Percentiles rank a stretch among this genome's conserved stretches.
These are phyloP conservation scores for Sinocyclocheilus anophthalmus DNA, from an alignment of 2,113 vertebrate species.

Conservation along the genomic window DNA sequence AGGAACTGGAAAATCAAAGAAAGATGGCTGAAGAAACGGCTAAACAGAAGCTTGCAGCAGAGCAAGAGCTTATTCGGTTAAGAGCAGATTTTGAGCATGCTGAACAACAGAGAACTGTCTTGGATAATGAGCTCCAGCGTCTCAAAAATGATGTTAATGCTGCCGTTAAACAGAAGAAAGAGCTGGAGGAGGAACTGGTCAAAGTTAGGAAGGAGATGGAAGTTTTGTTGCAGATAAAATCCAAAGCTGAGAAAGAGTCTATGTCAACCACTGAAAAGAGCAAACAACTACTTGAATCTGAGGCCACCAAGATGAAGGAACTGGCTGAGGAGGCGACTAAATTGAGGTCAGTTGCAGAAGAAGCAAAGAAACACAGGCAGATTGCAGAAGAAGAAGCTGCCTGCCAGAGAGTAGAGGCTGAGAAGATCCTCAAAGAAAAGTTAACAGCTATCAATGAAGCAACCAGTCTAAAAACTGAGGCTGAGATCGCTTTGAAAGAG, in stretches of 20 bases:
- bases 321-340: constrained; percentile 90
- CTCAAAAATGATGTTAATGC: constrained; percentile 84
- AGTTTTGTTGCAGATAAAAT: constrained; percentile 83
- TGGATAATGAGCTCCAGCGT: constrained; percentile 89
- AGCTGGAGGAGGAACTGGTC: constrained; percentile 89
- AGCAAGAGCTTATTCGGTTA: constrained; percentile 92
- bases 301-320: constrained; percentile 88
- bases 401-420: constrained; percentile 86
- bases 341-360: constrained; percentile 85
- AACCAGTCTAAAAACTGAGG: constrained; percentile 86
- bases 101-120: constrained; percentile 87
- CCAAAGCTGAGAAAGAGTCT: constrained; percentile 83
- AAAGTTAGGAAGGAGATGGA: constrained; percentile 92
- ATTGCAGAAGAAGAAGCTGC: constrained; percentile 87
- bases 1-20: constrained; percentile 89
- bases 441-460: constrained; percentile 89
- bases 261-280: constrained; percentile 88
- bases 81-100: constrained; percentile 89
- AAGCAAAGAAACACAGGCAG: constrained; percentile 91
- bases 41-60: constrained; percentile 85
- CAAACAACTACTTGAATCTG: constrained; percentile 89
- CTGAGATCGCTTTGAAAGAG: constrained; percentile 90
- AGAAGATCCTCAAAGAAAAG: constrained; percentile 92
- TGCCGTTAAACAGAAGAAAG: constrained; percentile 83
- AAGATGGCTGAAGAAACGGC: constrained; percentile 86